A percentile compares a stretch with the other conserved stretches of the same genome.
phyloP scores from a whole-genome alignment of 1,140 invertebrate genomes.

The Drosophila funebris region DNA sequence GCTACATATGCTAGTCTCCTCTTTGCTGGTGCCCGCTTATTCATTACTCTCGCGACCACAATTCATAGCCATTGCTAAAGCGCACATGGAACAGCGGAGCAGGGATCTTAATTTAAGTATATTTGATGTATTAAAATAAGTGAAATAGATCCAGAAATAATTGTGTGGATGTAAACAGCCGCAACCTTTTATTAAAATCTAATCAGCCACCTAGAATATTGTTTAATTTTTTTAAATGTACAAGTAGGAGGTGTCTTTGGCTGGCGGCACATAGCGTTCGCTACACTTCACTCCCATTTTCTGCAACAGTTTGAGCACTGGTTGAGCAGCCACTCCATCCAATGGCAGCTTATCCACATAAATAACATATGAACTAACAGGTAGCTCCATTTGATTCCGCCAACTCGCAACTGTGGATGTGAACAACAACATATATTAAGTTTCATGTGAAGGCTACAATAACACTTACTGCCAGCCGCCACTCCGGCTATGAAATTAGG shows the following conservation, averaged over 20 bases:
- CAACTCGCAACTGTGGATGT: constrained; percentile 65
- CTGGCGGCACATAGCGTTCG: constrained; percentile 55
- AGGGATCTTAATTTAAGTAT: constrained; percentile 43
- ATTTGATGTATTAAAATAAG: constrained; percentile 47
- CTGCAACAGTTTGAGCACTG: constrained; percentile 65
- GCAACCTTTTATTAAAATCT: constrained; percentile 44
- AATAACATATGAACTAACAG: constrained; percentile 58
- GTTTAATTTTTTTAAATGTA: constrained; percentile 53
- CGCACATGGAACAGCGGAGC: constrained; percentile 85
- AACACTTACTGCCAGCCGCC: constrained; percentile 66
- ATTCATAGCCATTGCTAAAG: constrained; percentile 90
- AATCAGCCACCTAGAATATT: constrained; percentile 27
- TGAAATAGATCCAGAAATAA: too few species aligned
- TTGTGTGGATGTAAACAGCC: constrained; percentile 48
- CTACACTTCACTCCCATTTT: constrained; percentile 51
- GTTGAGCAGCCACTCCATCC: constrained; percentile 63
- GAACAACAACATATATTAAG: background rate
- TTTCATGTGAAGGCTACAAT: background rate
- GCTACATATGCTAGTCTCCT: constrained; percentile 88
- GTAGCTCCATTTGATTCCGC: constrained; percentile 51
- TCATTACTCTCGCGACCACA: constrained; percentile 88
- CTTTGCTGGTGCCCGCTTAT: constrained; percentile 91
- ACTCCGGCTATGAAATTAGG: constrained; percentile 78
- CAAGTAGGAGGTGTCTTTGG: constrained; percentile 67
- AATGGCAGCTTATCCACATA: constrained; percentile 73